Evolutionary conservation across 2,797 vertebrate genomes (phyloP), one percentile per base, ranked within the genome.

Genomic region (Garrulus glandarius): DNA sequence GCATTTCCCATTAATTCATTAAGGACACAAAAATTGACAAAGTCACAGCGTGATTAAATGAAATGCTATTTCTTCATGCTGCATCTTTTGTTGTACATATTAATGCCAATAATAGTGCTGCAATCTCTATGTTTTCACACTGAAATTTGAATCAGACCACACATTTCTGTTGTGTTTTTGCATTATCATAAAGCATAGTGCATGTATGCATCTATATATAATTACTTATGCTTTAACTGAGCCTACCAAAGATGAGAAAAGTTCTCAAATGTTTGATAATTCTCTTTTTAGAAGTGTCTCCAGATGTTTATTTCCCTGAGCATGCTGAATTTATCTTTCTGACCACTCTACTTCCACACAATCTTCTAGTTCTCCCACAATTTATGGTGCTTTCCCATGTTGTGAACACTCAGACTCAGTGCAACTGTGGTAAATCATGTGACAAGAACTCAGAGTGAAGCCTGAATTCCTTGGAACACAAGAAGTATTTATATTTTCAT

Each of bases 131-230:
- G 3, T 43, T 30, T n/a, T 79, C n/a, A 69, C 36, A n/a, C 0
- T 49, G 78, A 49, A 41, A 52, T 50, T 61, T 41, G 43, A 67
- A 70, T 52, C 52, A 60, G 59, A 37, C 11, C 21, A 41, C 30
- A 15, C 22, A 26, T 63, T 43, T 13, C n/a, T 59, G 15, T 15
- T 4, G 6, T 20, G 52, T 11, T 61, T 70, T 30, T 44, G 27
- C 39, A 34, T n/a, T 36, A 27, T 4, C 47, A n/a, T 5, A 27
- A 8, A 50, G 9, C 15, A 30, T 0, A 30, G 10, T 9, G 2
- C 3, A 5, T 1, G 2, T 22, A 8, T 4, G 6, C 30, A 14
- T 5, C 26, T 32, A 19, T 27, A 44, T 3, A 30, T 3, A 41
- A 6, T 2, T 8, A 8, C 4, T 10, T n/a, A 34, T 41, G 41